Evolutionary conservation across 2,797 vertebrate genomes (phyloP), one percentile per base, ranked within the genome.

Genomic region (Danio tinwini): DNA sequence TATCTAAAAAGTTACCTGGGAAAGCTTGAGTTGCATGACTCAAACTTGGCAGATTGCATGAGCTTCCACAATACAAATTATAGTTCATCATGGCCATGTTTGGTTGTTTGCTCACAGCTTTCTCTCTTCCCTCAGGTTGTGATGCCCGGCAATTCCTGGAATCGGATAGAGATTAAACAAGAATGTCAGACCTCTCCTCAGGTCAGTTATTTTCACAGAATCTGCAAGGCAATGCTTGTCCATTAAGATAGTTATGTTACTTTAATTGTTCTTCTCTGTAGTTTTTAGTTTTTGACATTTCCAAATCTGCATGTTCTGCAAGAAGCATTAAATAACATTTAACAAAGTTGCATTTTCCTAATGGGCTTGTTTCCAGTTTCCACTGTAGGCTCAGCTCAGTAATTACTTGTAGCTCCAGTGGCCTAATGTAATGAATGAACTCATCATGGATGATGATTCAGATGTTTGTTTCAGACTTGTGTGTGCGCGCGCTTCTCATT

Each of bases 21-120:
- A 86, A 88, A 92, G 93, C 93, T 93, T 90, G 94, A 96, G 92
- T 96, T 96, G 96, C 97, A 97, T 97, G 96, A 94, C 93, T 85
- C 88, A 85, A 83, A 91, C 87, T 85, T 91, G 90, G 94, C 94
- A 93, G 88, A 29, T 91, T 98, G 96, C 96, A 97, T 97, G 96
- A 92, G 88, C 45, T 76, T 70, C 39, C 17, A 80, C 21, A 65
- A 78, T 76, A 83, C 85, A 87, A 88, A 84, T 83, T 84, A n/a
- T n/a, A 83, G 85, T 78, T 91, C 13, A 82, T 88, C 85, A 86
- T 74, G 37, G 85, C 0, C 81, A 81, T 82, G 85, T 88, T 84
- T 63, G 82, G 86, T 83, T 7, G 73, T 83, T 86, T 89, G 89
- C 88, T 93, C 90, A 93, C 89, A 92, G 89, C 82, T 62, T 91